Percentiles rank a stretch among this genome's conserved stretches.
Conservation (phyloP, 2,797 vertebrate species). For the Kryptolebias ocellatus region DNA sequence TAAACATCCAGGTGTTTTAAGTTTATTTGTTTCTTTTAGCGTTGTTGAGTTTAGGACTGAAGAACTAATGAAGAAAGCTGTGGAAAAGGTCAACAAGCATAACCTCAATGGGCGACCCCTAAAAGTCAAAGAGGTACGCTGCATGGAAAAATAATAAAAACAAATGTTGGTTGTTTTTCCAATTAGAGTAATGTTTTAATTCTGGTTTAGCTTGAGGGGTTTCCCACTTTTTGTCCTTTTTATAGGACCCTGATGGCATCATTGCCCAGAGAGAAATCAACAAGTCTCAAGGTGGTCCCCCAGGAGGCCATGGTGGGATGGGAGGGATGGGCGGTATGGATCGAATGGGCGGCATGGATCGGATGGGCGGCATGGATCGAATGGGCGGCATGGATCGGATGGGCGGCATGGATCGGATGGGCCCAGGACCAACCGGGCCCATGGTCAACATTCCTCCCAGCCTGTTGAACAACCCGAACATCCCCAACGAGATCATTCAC, state of each 20-base stretch:
- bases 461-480: conserved; percentile 96
- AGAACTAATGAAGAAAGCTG: conserved; percentile 97
- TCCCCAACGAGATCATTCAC: conserved; percentile 94
- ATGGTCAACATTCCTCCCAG: conserved; percentile 94
- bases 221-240: conserved; percentile 17
- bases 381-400: conserved; percentile 70
- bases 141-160: background rate
- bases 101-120: conserved; percentile 94
- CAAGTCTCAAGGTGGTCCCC: conserved; percentile 81
- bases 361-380: conserved; percentile 73
- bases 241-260: conserved; percentile 92
- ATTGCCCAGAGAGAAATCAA: conserved; percentile 92
- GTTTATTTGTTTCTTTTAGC: conserved; percentile 71
- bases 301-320: conserved; percentile 77
- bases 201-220: background rate
- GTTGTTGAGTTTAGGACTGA: conserved; percentile 99
- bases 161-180: background rate
- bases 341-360: conserved; percentile 78
- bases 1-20: background rate
- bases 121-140: conserved; percentile 94
- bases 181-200: background rate
- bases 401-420: conserved; percentile 85
- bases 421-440: conserved; percentile 85
- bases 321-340: conserved; percentile 79
- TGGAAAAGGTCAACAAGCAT: conserved; percentile 97